Evolutionary conservation across 2,888 invertebrate genomes (phyloP), one percentile per base, ranked within the genome.

Genomic region (Dasysyrphus albostriatus): DNA sequence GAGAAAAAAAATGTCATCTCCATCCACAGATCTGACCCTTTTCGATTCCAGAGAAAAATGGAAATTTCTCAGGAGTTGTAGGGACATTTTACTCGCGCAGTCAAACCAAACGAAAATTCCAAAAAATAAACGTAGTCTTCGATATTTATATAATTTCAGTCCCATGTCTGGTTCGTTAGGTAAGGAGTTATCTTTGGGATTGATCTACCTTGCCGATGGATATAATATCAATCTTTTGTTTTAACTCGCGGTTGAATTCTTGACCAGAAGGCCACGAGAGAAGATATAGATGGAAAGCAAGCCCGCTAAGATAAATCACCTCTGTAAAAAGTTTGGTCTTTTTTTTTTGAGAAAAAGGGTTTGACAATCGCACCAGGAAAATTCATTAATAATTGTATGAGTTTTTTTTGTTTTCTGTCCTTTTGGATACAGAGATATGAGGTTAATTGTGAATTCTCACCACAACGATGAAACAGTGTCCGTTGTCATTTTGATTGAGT

Each of bases 211-310:
- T 65, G 56, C 77, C 59, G 59, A 83, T 76, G 87, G 82, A 87
- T 74, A 75, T 79, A 79, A 79, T 75, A 87, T 87, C 87, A 87
- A 83, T 87, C 87, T 87, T 87, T 87, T 87, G 87, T 87, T 87
- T 87, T 83, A 87, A 74, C 70, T 67, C 19, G 32, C 19, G 32
- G 80, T 58, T 29, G 19, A 49, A 5, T 58, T 75, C 58, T 69
- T 51, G 67, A 34, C 61, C 61, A 42, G 72, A 24, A 65, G 72
- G 19, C 44, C 24, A 19, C 44, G 7, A 59, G 29, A 42, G 8
- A 14, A 42, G 4, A 9, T 24, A 8, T n/a, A 56, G 70, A 56
- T 39, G 42, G 37, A 6, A 56, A 54, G 39, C 44, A 58, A 49
- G 44, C 24, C 42, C 44, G 63, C 58, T 37, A 77, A 82, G 85